A percentile compares a stretch with the other conserved stretches of the same genome.
Evolutionary conservation across 2,888 invertebrate species (phyloP).

Genomic region (Tenthredo notha): DNA sequence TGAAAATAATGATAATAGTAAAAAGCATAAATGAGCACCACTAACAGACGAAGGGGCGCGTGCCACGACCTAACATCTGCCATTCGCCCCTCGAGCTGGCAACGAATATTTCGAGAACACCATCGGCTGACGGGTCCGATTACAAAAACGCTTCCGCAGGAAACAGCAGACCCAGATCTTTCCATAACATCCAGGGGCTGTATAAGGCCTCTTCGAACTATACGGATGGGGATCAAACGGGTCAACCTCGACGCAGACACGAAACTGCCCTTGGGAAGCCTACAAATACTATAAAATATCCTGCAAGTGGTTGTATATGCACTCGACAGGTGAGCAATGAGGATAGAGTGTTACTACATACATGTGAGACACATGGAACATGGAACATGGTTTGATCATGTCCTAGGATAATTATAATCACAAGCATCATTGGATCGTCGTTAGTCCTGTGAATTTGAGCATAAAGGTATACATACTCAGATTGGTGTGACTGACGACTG

Average conservation of each 20-base stretch:
- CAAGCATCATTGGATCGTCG: background rate
- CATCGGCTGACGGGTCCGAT: constrained; percentile 55
- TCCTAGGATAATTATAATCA: background rate
- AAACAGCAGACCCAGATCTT: constrained; percentile 68
- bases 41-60: constrained; percentile 73
- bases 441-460: constrained; percentile 40
- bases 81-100: constrained; percentile 55
- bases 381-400: background rate
- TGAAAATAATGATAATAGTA: background rate
- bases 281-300: background rate
- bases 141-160: constrained; percentile 77
- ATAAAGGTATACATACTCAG: constrained; percentile 15
- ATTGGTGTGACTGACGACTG: constrained; percentile 43
- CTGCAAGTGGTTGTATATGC: background rate
- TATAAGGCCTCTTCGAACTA: constrained; percentile 42
- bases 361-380: background rate
- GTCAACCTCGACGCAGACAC: background rate
- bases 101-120: constrained; percentile 56
- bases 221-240: constrained; percentile 38
- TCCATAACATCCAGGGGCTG: constrained; percentile 55
- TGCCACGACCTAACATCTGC: constrained; percentile 75
- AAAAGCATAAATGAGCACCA: constrained; percentile 66
- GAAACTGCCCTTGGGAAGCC: constrained; percentile 10
- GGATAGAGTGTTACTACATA: background rate
- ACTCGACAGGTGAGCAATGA: constrained; percentile 20